These are phyloP conservation scores for Eulithis testata DNA, from an alignment of 2,888 invertebrate genomes.

Conservation along the genomic window DNA sequence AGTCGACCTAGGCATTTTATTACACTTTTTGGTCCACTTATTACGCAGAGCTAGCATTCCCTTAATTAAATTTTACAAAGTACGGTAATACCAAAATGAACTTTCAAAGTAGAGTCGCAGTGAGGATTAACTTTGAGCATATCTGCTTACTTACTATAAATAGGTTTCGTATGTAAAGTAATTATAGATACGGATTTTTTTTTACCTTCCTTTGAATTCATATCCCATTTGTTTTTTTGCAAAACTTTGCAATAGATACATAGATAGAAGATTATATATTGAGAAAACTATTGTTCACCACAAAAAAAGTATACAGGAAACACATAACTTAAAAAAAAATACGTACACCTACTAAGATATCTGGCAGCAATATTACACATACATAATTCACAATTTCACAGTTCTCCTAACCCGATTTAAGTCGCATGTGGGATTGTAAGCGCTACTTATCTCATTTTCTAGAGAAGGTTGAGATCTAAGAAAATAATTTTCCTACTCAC, in stretches of 20 bases:
- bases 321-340: too few species aligned
- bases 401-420: constrained; percentile 6
- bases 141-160: too few species aligned
- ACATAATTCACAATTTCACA: constrained; percentile 9
- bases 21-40: constrained; percentile 22
- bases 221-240: too few species aligned
- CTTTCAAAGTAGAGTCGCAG: neutral
- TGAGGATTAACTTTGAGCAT: neutral
- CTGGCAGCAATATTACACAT: neutral
- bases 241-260: too few species aligned
- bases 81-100: constrained; percentile 4
- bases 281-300: too few species aligned
- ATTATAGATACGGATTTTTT: too few species aligned
- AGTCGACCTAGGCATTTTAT: constrained; percentile 27
- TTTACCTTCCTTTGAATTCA: too few species aligned
- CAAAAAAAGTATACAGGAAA: too few species aligned
- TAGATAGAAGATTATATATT: too few species aligned
- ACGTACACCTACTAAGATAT: too few species aligned
- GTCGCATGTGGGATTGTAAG: constrained; percentile 6
- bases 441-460: constrained; percentile 22
- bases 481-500: constrained; percentile 26
- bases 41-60: constrained; percentile 4
- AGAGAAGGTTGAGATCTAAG: constrained; percentile 5
- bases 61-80: constrained; percentile 29
- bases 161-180: too few species aligned